Conservation (phyloP, 2,797 vertebrate species). For the Ceryle rudis region DNA sequence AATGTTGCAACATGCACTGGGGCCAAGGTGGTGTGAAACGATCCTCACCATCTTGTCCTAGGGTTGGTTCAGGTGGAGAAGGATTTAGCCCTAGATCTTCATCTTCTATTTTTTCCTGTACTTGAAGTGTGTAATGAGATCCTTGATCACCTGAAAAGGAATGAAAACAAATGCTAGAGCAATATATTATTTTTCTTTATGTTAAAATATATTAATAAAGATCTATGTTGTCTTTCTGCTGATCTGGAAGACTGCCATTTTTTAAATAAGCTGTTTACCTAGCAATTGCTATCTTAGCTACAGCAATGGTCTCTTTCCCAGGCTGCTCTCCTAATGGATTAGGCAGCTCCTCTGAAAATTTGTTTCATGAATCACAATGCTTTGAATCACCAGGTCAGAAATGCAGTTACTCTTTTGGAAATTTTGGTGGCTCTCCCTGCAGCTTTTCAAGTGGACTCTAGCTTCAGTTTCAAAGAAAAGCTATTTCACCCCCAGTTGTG, state of each 20-base stretch:
- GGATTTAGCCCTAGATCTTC: not conserved
- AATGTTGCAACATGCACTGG: fast-evolving
- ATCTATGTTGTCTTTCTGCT: not conserved
- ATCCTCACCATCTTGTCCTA: not conserved
- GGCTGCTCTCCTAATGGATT: conserved; percentile 5
- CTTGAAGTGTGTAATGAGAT: not conserved
- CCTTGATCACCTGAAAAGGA: not conserved
- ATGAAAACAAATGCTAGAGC: not conserved
- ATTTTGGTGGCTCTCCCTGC: not conserved
- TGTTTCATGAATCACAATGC: not conserved
- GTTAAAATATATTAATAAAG: not conserved
- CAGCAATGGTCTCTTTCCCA: not conserved
- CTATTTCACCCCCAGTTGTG: conserved; percentile 22
- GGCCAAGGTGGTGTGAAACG: not conserved
- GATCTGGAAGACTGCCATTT: not conserved
- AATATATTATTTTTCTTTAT: not conserved
- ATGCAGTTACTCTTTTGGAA: not conserved
- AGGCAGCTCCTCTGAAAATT: not conserved
- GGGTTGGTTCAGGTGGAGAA: not conserved
- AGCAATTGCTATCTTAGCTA: not conserved
- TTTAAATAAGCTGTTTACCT: not conserved
- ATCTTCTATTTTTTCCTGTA: not conserved
- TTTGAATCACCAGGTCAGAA: conserved; percentile 32
- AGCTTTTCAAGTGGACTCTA: conserved; percentile 23
- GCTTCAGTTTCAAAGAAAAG: conserved; percentile 47